These are phyloP conservation scores for Tragelaphus imberbis DNA, from an alignment of 2,113 vertebrate species.

Conservation along the genomic window DNA sequence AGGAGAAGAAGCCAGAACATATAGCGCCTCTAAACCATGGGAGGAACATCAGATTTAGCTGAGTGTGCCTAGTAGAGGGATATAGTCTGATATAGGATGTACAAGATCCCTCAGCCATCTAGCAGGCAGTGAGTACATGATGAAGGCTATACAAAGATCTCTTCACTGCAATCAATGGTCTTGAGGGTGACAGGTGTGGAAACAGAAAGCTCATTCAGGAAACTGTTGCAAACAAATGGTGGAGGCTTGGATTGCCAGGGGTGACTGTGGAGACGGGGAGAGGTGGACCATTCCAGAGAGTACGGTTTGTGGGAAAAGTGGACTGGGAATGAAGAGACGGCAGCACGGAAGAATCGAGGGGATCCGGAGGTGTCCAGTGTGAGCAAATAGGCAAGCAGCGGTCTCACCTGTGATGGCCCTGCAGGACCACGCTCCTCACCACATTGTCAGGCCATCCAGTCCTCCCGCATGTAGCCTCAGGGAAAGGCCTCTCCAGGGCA, in stretches of 20 bases:
- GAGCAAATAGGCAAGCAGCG: too few species aligned
- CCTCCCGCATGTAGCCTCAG: accelerated
- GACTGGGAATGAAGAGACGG: accelerated
- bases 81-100: background rate
- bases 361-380: accelerated
- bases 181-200: background rate
- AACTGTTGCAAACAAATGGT: background rate
- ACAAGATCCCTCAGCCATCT: background rate
- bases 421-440: background rate
- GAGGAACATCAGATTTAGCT: background rate
- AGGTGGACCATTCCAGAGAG: too few species aligned
- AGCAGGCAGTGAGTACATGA: background rate
- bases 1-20: background rate
- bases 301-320: accelerated
- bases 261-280: background rate
- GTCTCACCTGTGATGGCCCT: too few species aligned
- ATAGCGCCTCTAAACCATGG: background rate
- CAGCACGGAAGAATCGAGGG: accelerated
- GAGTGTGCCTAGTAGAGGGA: too few species aligned
- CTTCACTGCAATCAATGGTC: accelerated
- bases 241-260: background rate
- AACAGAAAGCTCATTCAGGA: background rate
- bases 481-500: background rate
- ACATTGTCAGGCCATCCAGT: accelerated
- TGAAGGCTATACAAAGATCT: background rate